These are phyloP conservation scores for Anguilla anguilla DNA, from an alignment of 2,797 vertebrate species.

Conservation along the genomic window DNA sequence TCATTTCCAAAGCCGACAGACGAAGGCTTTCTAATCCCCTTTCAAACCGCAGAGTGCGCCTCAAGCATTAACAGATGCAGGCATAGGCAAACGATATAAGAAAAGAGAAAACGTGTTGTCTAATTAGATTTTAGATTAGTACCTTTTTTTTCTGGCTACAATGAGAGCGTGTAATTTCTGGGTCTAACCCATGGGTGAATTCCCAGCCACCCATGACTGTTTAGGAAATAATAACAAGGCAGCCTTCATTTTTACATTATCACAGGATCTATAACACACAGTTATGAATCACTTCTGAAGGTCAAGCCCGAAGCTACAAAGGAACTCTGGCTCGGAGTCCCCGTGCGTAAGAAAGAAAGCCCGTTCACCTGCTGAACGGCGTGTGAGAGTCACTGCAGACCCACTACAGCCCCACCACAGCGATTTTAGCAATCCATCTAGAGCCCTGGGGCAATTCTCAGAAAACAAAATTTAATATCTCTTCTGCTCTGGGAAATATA, in stretches of 20 bases:
- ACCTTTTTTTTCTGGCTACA: not conserved
- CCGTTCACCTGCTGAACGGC: not conserved
- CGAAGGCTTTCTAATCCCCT: not conserved
- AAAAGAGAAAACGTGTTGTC: not conserved
- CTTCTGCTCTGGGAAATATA: constrained; percentile 21
- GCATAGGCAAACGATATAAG: not conserved
- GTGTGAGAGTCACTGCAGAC: not conserved
- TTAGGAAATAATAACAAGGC: not conserved
- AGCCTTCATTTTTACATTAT: not conserved
- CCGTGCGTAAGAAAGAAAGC: not conserved
- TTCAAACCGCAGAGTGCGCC: not conserved
- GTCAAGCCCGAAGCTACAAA: not conserved
- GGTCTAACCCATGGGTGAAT: not conserved
- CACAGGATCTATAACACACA: not conserved
- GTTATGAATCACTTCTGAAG: not conserved
- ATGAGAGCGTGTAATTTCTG: not conserved
- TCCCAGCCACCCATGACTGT: not conserved
- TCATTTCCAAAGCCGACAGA: not conserved
- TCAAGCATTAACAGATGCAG: not conserved
- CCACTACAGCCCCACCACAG: not conserved
- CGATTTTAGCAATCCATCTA: not conserved
- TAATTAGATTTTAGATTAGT: not conserved
- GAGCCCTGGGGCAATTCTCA: not conserved
- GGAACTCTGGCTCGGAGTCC: not conserved
- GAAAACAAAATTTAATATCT: constrained; percentile 33